Percentiles rank a stretch among this genome's conserved stretches.
Conservation (phyloP, 2,888 invertebrate genomes). For the Apotomis betuletana region DNA sequence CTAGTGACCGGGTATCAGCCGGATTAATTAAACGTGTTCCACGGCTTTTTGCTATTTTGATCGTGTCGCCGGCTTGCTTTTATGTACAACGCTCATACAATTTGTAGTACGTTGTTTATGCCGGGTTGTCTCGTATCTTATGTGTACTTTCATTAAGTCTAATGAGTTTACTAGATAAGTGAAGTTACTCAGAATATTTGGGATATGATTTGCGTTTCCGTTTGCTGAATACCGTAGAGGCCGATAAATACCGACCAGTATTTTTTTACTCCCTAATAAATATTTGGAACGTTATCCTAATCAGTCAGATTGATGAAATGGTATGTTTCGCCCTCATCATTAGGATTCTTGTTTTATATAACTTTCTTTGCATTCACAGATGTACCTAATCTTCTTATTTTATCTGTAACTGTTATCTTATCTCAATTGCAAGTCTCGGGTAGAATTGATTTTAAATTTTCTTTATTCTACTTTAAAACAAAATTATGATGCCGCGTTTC, state of each 20-base stretch:
- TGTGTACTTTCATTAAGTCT: slow-evolving; percentile 17
- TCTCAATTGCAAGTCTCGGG: no score
- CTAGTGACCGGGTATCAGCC: slow-evolving; percentile 44
- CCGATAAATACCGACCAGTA: no score
- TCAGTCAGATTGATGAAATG: neutral
- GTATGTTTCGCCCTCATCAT: no score
- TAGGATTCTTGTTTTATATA: no score
- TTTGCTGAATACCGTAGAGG: neutral
- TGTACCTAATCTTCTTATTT: no score
- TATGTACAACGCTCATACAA: slow-evolving; percentile 30
- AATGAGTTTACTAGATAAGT: slow-evolving; percentile 9
- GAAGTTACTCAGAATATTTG: neutral
- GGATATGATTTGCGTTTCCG: neutral
- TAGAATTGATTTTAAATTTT: no score
- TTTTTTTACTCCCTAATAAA: no score
- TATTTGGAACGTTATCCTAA: neutral
- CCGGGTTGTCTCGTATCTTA: slow-evolving; percentile 9
- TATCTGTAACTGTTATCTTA: no score
- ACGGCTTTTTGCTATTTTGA: slow-evolving; percentile 39
- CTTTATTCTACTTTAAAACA: no score
- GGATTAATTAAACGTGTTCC: slow-evolving; percentile 43
- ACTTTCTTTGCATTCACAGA: neutral
- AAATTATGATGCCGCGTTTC: neutral
- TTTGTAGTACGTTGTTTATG: slow-evolving; percentile 34
- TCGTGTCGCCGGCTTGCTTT: slow-evolving; percentile 34